A percentile compares a stretch with the other conserved stretches of the same genome.
phyloP scores from a whole-genome alignment of 92 coral and sea anemone species.

The Bergia sp. region DNA sequence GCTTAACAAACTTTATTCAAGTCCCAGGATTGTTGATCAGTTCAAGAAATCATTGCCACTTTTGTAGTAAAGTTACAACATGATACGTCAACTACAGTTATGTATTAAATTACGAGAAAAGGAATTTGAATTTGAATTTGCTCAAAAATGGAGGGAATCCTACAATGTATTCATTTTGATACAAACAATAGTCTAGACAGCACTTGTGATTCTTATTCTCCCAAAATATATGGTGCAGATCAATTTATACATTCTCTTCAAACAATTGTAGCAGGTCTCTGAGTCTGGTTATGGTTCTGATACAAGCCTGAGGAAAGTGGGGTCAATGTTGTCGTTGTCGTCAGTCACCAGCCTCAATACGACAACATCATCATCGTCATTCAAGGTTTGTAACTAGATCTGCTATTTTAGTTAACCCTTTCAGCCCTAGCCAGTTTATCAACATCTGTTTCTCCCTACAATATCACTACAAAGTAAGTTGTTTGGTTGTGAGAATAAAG shows the following conservation, averaged over 20 bases:
- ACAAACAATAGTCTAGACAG: background rate
- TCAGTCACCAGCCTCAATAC: conserved; percentile 95
- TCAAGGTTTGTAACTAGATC: conserved; percentile 65
- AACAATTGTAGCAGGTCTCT: conserved; percentile 65
- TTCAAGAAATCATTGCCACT: too few species aligned
- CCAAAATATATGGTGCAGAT: background rate
- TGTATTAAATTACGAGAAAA: too few species aligned
- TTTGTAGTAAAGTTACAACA: too few species aligned
- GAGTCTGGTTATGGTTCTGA: conserved; percentile 99
- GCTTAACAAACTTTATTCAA: background rate
- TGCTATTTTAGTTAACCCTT: too few species aligned
- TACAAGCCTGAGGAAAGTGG: conserved; percentile 91
- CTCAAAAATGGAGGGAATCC: background rate
- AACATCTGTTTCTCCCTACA: too few species aligned
- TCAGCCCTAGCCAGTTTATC: too few species aligned
- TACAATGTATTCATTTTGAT: too few species aligned
- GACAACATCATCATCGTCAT: conserved; percentile 91
- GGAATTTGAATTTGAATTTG: background rate
- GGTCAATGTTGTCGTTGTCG: conserved; percentile 94
- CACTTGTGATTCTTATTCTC: too few species aligned
- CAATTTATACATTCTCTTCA: background rate
- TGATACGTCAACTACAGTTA: too few species aligned
- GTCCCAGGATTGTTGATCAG: background rate
- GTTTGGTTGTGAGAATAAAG: too few species aligned
- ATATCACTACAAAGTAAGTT: too few species aligned